Evolutionary conservation across 2,113 vertebrate species (phyloP).

Genomic region (Mesoclemmys tuberculata): DNA sequence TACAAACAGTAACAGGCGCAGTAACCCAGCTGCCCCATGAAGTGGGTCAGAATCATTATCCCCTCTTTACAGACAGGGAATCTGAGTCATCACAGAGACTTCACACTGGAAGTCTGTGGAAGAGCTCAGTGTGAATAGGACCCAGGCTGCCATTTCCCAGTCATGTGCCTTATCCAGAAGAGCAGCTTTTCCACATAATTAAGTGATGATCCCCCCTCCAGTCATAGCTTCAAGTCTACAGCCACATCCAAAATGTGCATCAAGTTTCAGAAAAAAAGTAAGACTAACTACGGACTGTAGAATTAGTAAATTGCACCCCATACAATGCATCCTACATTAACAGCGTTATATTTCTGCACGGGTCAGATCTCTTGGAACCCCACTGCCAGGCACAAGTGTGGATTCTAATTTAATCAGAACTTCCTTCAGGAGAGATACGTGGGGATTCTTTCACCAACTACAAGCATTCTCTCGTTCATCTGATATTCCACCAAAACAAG

Average conservation of each 20-base stretch:
- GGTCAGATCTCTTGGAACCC: background rate
- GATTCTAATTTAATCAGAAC: background rate
- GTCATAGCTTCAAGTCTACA: background rate
- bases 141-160: background rate
- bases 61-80: background rate
- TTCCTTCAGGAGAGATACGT: background rate
- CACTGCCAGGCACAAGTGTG: background rate
- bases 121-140: background rate
- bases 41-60: accelerated
- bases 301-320: background rate
- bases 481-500: background rate
- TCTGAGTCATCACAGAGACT: background rate
- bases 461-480: background rate
- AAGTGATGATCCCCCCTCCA: background rate
- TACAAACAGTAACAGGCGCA: background rate
- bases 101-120: background rate
- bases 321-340: background rate
- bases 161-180: background rate
- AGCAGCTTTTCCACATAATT: background rate
- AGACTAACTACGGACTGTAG: background rate
- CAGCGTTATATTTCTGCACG: background rate
- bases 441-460: background rate
- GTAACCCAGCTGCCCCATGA: background rate
- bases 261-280: background rate
- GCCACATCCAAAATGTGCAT: background rate